Evolutionary conservation across 2,888 invertebrate genomes (phyloP).

Genomic region (Myopa testacea): DNA sequence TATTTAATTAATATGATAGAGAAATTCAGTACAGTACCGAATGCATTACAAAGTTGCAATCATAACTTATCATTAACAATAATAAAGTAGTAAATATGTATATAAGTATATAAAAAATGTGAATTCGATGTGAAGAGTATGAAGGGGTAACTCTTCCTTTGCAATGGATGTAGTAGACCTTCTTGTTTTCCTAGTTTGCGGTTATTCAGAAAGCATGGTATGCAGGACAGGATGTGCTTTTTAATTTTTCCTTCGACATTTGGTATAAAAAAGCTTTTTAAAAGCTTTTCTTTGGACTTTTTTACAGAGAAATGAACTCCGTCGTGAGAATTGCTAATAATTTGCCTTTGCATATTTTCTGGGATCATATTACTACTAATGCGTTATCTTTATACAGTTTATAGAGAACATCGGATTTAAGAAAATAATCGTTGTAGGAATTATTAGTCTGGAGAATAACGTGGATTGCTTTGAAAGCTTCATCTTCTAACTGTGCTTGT

Average conservation of each 20-base stretch:
- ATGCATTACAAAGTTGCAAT: too few species aligned
- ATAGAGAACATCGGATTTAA: slow-evolving; percentile 30
- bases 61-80: too few species aligned
- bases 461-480: slow-evolving; percentile 9
- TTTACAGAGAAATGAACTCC: slow-evolving; percentile 35
- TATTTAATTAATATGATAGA: too few species aligned
- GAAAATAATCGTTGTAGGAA: slow-evolving; percentile 20
- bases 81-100: too few species aligned
- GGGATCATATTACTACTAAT: slow-evolving; percentile 35
- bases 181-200: slow-evolving; percentile 43
- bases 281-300: slow-evolving; percentile 41
- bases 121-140: slow-evolving; percentile 39
- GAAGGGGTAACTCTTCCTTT: slow-evolving; percentile 38
- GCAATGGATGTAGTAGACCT: slow-evolving; percentile 40
- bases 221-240: slow-evolving; percentile 39
- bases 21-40: too few species aligned
- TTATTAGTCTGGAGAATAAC: neutral
- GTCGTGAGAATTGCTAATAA: slow-evolving; percentile 34
- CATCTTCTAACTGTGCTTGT: slow-evolving; percentile 30
- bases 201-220: slow-evolving; percentile 39
- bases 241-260: slow-evolving; percentile 42
- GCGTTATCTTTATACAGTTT: slow-evolving; percentile 23
- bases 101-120: too few species aligned
- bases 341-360: slow-evolving; percentile 37
- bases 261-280: slow-evolving; percentile 40